Conservation (phyloP, 2,113 vertebrate genomes). For the Eptesicus fuscus region DNA sequence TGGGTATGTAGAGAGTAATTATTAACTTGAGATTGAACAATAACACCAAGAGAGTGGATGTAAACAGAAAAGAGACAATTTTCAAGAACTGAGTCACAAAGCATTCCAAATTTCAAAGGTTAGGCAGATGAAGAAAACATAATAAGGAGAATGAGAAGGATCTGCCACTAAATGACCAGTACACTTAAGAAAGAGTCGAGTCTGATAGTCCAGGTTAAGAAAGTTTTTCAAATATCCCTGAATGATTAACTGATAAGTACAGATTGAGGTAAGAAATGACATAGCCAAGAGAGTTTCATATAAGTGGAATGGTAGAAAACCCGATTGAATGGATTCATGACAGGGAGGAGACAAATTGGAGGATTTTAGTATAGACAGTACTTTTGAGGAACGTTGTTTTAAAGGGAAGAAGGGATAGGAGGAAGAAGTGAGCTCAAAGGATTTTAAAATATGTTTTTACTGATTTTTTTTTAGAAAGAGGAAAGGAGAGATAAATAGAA, state of each 20-base stretch:
- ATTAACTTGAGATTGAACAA: not conserved
- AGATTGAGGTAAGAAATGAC: not conserved
- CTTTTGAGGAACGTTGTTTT: not conserved
- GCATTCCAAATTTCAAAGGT: not conserved
- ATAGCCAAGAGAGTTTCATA: not conserved
- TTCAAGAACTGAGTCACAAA: not conserved
- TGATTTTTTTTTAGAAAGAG: no score
- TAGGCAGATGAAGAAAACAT: not conserved
- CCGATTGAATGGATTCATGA: not conserved
- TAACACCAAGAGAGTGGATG: not conserved
- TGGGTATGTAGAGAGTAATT: not conserved
- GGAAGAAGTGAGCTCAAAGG: not conserved
- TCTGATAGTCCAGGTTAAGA: not conserved
- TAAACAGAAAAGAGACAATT: not conserved
- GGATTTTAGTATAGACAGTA: not conserved
- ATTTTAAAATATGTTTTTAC: not conserved
- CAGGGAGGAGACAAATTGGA: not conserved
- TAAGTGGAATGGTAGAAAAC: not conserved
- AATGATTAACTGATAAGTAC: not conserved
- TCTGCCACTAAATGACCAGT: not conserved
- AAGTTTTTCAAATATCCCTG: not conserved
- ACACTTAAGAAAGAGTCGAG: not conserved
- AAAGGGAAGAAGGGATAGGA: not conserved
- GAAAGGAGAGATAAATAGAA: no score
- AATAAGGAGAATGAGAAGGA: not conserved